These are phyloP conservation scores for Drosophila dunni DNA, from an alignment of 1,140 invertebrate species.

Conservation along the genomic window DNA sequence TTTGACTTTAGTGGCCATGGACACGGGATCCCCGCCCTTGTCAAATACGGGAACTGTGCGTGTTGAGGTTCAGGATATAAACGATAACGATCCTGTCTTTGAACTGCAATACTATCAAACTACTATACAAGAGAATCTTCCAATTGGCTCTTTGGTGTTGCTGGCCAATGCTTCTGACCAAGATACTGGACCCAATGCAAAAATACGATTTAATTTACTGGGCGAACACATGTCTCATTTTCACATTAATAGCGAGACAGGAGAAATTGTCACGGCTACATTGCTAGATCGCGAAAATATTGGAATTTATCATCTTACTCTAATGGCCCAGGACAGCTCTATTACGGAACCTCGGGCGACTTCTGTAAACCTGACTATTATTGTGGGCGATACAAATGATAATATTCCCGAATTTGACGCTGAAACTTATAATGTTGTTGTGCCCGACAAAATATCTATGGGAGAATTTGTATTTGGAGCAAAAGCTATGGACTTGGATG, in stretches of 20 bases:
- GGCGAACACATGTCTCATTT: conserved; percentile 93
- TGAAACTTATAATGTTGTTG: conserved; percentile 89
- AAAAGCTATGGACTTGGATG: conserved; percentile 92
- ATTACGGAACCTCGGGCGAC: conserved; percentile 91
- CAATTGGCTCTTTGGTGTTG: conserved; percentile 89
- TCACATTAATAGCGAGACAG: conserved; percentile 89
- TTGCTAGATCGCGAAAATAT: conserved; percentile 92
- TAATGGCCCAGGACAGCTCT: conserved; percentile 95
- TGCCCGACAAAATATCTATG: conserved; percentile 90
- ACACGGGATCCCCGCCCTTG: conserved; percentile 94
- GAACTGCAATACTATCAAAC: conserved; percentile 91
- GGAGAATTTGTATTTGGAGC: conserved; percentile 95
- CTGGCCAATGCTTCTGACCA: conserved; percentile 91
- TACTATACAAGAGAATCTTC: conserved; percentile 91
- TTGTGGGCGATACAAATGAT: conserved; percentile 93
- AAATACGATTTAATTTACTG: conserved; percentile 92
- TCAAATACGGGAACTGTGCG: conserved; percentile 94
- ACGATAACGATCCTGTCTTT: conserved; percentile 96
- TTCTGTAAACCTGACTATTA: conserved; percentile 92
- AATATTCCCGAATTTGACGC: conserved; percentile 92
- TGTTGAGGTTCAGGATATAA: conserved; percentile 96
- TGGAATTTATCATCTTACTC: conserved; percentile 90
- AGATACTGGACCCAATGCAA: conserved; percentile 93
- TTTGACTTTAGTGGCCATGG: conserved; percentile 94
- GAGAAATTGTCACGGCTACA: conserved; percentile 89